Base-by-base conservation (phyloP, 2,888 invertebrate genomes). In the Agrotis segetum region DNA sequence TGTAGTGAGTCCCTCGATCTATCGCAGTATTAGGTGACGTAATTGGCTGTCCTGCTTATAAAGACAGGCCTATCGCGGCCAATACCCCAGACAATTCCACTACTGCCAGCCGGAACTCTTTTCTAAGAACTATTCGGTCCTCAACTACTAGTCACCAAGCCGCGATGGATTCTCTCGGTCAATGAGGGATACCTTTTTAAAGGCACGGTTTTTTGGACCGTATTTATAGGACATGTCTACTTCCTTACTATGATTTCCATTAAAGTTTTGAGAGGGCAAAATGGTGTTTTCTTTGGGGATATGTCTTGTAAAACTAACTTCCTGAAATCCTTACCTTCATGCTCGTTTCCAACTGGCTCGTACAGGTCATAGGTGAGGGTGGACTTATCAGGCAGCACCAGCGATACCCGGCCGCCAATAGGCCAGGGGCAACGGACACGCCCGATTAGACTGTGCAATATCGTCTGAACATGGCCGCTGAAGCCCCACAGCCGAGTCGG, bases 401-500 rank as follows among this genome's bases (percentile, higher is more conserved):
- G 95, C 83, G 97, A 98, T 67, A 98, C 97, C 67, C 99, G 97
- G 86, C 98, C 98, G 40, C 99, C 99, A 85, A 98, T 97, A 1
- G 98, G 98, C 97, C 98, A 98, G 66, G 99, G 99, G 88, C 99
- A 98, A 78, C 98, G 97, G 34, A 99, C 98, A 69, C 99, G 97
- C 34, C 98, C 98, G 76, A 98, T 98, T 81, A 98, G 97, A 88
- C 99, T 99, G 94, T 99, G 99, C 66, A 99, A 96, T 74, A 99
- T 98, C 1, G 99, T 99, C 93, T 99, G 99, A 24, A 99, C 97
- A 93, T 99, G 99, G 16, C 99, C 99, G 93, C 99, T 99, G 93
- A 98, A 99, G 71, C 99, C 99, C 99, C 99, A 99, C 84, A 99
- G 93, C 83, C 98, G 96, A 63, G 99, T 98, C 63, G 99, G 99